Base-by-base conservation (phyloP, 2,888 invertebrate species). In the Andrena dorsata region DNA sequence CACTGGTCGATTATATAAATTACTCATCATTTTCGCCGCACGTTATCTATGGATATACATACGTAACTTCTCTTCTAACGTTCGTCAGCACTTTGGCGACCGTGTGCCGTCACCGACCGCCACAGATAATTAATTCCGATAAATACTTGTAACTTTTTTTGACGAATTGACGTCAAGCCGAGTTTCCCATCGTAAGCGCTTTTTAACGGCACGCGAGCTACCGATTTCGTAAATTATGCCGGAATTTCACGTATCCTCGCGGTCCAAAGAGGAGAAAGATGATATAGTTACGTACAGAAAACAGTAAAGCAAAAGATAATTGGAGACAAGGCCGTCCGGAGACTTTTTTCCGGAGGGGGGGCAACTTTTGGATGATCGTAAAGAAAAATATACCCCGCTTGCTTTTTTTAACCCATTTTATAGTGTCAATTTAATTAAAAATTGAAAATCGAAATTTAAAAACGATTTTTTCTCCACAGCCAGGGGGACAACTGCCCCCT, bases 131-230 rank as follows among this genome's bases (percentile, higher is more conserved):
- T 79, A 74, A 79, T 79, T 73, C 77, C 58, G 63, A 69, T 66
- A 61, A 80, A 78, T 74, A 77, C 76, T 66, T 69, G 69, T 66
- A 69, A 68, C 63, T 63, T 79, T 76, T 82, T 81, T 82, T 78
- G n/a, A 51, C 41, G 26, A 69, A 82, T 82, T 86, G 86, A 86
- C 86, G 86, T 86, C 86, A 84, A 68, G 8, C 23, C 32, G 26
- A 49, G 53, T 66, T 64, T 53, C 58, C 26, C 32, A 61, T 20
- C 58, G 73, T 65, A 71, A 64, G 61, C 66, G 26, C 2, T 69
- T 83, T 74, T 83, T 73, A 73, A 69, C 58, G 47, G 30, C 16
- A 23, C 4, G 16, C 61, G 20, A 66, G 60, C 10, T 70, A 71
- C 47, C 47, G 41, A 28, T 63, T 80, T 61, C 35, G 47, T 35